Conservation (phyloP, 2,113 vertebrate genomes). For the Apodemus sylvaticus region DNA sequence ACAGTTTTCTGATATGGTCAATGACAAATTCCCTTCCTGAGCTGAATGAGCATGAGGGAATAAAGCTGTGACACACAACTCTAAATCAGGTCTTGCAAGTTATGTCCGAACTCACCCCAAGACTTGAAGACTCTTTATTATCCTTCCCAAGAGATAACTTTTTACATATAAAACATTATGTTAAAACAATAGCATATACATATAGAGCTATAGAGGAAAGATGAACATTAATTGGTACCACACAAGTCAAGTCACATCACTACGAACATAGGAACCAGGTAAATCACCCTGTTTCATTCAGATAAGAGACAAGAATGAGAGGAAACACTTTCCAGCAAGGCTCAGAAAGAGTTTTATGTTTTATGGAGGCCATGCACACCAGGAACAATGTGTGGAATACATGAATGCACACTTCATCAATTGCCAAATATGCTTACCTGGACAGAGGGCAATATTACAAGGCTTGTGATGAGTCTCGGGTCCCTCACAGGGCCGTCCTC, state of each 20-base stretch:
- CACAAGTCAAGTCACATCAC: background rate
- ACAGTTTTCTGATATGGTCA: background rate
- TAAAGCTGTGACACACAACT: background rate
- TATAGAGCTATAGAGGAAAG: background rate
- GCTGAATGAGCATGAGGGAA: background rate
- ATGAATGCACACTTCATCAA: conserved; percentile 31
- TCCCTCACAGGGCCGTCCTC: conserved; percentile 97
- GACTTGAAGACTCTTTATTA: background rate
- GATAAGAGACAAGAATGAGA: background rate
- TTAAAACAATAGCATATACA: background rate
- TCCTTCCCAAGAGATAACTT: background rate
- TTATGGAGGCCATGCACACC: background rate
- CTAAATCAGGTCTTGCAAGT: background rate
- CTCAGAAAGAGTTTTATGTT: background rate
- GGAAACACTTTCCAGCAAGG: background rate
- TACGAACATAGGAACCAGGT: background rate
- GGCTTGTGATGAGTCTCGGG: conserved; percentile 99
- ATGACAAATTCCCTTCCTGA: background rate
- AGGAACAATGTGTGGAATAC: background rate
- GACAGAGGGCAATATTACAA: conserved; percentile 99
- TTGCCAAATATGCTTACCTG: conserved; percentile 88
- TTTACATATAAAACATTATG: background rate
- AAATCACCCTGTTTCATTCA: background rate
- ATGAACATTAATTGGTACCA: background rate
- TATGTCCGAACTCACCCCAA: background rate